Evolutionary conservation across 1,140 invertebrate genomes (phyloP), one percentile per base, ranked within the genome.

Genomic region (Zaprionus ornatus): DNA sequence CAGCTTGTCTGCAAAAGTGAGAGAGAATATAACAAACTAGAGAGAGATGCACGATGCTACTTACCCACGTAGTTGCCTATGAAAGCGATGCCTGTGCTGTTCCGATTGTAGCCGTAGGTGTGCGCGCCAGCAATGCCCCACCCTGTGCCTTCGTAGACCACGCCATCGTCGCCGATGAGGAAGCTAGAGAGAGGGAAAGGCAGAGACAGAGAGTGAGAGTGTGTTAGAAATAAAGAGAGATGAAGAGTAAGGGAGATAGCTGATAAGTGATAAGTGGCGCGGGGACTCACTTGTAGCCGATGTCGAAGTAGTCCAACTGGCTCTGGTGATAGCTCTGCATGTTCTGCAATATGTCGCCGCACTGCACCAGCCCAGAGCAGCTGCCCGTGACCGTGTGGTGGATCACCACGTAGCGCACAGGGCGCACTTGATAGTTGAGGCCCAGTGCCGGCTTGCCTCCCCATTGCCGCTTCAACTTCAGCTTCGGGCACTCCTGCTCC

Each of bases 41-140:
- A 1, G 2, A 12, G 37, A 9, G 7, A 1, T 25, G 9, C n/a
- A 29, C 27, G 27, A 29, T 7, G 1, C 1, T n/a, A 68, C 93
- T 93, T 80, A 95, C 94, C 92, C 61, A 93, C 94, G 74, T 94
- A 96, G 68, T 95, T 94, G 9, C 96, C 96, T 65, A 97, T 95
- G 66, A 97, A 95, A 1, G 94, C 94, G 62, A 97, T 95, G 59
- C 95, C 96, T 25, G 96, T 93, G 37, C 95, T 94, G 56, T 93
- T 94, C 4, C 76, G 79, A 82, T 97, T 97, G 78, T 95, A 96
- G 0, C 93, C 93, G 12, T 93, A 93, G 0, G 96, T 96, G 81
- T 97, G 96, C 0, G 96, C 95, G 0, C 96, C 96, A 0, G 95
- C 93, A 61, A 94, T 93, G 40, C 95, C 94, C 96, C 96, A 97